Conservation (phyloP, 2,888 invertebrate genomes). For the Cephus nigrinus region DNA sequence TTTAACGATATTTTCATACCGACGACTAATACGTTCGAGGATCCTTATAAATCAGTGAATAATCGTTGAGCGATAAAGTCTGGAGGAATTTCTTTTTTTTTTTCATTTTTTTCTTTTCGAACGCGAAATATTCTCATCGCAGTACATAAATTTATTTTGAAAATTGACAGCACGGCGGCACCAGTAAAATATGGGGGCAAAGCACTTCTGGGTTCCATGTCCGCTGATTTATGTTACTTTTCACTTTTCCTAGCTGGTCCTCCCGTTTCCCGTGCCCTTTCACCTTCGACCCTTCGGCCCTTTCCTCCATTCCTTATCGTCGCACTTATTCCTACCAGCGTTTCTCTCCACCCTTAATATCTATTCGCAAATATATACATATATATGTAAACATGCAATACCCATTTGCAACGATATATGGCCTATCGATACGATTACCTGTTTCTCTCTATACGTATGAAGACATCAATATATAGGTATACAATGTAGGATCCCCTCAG, state of each 20-base stretch:
- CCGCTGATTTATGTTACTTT: constrained; percentile 20
- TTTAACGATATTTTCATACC: too few relatives aligned
- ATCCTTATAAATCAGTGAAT: neutral
- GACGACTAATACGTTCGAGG: too few relatives aligned
- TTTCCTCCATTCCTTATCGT: neutral
- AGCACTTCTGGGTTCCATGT: neutral
- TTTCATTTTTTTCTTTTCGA: too few relatives aligned
- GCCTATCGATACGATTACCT: neutral
- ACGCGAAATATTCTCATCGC: too few relatives aligned
- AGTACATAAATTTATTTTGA: constrained; percentile 14
- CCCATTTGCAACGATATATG: neutral
- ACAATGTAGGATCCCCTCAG: neutral
- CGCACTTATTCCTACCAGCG: neutral
- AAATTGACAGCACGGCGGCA: constrained; percentile 2
- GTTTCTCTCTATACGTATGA: neutral
- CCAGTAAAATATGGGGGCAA: constrained; percentile 12
- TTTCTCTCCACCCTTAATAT: neutral
- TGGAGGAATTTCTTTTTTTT: neutral
- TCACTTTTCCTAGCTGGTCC: neutral
- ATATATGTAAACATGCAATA: neutral
- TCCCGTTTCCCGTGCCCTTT: neutral
- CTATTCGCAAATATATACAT: neutral
- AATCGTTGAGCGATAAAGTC: neutral
- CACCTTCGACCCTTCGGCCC: neutral
- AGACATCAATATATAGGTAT: neutral